Conservation (phyloP, 2,113 vertebrate genomes). For the Nesoenas mayeri region DNA sequence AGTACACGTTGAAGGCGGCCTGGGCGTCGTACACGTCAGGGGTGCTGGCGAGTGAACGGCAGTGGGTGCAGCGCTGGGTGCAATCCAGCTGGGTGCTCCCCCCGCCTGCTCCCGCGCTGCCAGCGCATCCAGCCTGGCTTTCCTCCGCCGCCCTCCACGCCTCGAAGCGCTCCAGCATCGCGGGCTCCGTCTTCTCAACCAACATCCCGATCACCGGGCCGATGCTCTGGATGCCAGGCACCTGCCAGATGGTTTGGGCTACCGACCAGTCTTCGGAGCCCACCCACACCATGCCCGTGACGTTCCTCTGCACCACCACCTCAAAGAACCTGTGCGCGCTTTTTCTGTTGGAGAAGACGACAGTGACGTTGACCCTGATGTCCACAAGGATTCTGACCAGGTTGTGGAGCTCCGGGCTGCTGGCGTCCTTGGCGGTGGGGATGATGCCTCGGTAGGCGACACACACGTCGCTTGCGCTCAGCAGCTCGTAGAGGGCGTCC, state of each 20-base stretch:
- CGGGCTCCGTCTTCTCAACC: background rate
- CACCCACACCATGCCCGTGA: conserved; percentile 83
- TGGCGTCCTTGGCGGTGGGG: background rate
- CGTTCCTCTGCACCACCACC: conserved; percentile 72
- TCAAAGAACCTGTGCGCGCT: conserved; percentile 58
- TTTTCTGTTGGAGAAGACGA: conserved; percentile 57
- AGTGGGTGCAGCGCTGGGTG: conserved; percentile 72
- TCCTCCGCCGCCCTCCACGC: conserved; percentile 9
- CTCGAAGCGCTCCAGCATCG: conserved; percentile 53
- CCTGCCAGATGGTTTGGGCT: conserved; percentile 43
- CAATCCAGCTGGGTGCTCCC: background rate
- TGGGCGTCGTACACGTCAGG: conserved; percentile 21
- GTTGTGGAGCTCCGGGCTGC: background rate
- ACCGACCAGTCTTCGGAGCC: conserved; percentile 80
- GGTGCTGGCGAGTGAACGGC: background rate
- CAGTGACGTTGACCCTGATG: background rate
- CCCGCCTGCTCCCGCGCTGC: accelerated
- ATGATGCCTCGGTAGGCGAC: conserved; percentile 72
- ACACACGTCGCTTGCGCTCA: conserved; percentile 54
- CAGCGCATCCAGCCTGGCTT: accelerated
- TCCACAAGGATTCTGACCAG: conserved; percentile 57
- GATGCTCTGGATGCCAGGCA: conserved; percentile 69
- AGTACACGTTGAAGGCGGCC: conserved; percentile 72
- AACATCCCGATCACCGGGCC: conserved; percentile 80
- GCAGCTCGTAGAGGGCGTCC: conserved; percentile 58